phyloP scores from a whole-genome alignment of 2,113 vertebrate genomes.

The Typhlomys cinereus region DNA sequence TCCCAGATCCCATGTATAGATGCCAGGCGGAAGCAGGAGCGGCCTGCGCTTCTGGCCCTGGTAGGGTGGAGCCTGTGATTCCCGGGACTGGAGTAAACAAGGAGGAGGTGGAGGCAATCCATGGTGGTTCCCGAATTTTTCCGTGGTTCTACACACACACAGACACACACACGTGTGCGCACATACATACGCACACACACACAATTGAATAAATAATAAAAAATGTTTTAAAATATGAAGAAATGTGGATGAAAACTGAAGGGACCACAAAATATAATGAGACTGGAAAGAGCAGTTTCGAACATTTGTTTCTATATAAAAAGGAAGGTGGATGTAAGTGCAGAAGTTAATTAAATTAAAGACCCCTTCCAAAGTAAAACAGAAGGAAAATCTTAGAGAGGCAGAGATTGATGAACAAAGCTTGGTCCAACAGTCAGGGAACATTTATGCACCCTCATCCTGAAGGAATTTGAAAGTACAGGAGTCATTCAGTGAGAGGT shows the following conservation, averaged over 20 bases:
- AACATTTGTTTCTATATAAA: background rate
- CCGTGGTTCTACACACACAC: no score
- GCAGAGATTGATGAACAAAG: background rate
- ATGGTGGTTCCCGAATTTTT: no score
- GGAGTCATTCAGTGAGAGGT: background rate
- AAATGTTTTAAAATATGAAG: no score
- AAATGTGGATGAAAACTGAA: background rate
- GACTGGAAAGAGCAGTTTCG: background rate
- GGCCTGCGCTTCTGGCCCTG: no score
- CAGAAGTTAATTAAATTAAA: background rate
- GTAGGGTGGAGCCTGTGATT: no score
- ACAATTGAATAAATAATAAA: no score
- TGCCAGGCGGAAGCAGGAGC: no score
- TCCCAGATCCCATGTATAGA: no score
- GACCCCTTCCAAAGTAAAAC: background rate
- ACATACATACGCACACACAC: no score
- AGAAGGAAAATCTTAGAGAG: background rate
- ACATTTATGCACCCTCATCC: background rate
- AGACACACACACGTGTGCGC: no score
- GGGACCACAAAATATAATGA: background rate
- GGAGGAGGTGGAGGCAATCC: no score
- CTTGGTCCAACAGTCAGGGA: background rate
- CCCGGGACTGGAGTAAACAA: no score
- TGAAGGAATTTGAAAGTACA: constrained; percentile 19
- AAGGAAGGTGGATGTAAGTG: background rate